Base-by-base conservation (phyloP, 2,888 invertebrate genomes). In the Tenthredo notha region DNA sequence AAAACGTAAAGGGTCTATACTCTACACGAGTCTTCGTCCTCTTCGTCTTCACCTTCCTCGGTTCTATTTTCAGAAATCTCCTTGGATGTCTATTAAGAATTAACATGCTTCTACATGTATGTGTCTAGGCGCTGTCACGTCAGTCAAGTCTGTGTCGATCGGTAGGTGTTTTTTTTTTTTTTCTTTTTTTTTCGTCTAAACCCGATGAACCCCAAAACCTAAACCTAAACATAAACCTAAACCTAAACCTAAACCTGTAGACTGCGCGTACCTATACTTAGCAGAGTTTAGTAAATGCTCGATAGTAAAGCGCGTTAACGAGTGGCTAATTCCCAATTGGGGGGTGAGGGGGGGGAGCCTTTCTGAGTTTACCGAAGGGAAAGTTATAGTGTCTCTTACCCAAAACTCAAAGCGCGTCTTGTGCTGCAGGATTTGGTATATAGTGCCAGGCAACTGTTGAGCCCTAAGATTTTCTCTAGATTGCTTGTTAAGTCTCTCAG, bases 241-340 rank as follows among this genome's bases (percentile, higher is more conserved):
- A 61, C 25, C 25, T 61, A 12, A 61, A 61, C 61, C 25, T 61
- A 61, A 61, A 61, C 61, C 61, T 61, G 15, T 33, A 12, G 67
- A 25, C 18, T 33, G 67, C 15, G 61, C 15, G 61, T 83, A 58
- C 54, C 77, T 77, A 77, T 77, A 77, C 77, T 77, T 77, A 77
- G 77, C 77, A 90, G 90, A 87, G 85, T 85, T 50, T 82, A 74
- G 82, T 84, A 78, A 85, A 86, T 43, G 70, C 54, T 54, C 75
- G 87, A 18, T 88, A 77, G 77, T 50, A 89, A 91, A 91, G 88
- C 90, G 90, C 88, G 89, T 92, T 92, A 91, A 92, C 90, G 90
- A 90, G 90, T 89, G 90, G 91, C 92, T 92, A 91, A 92, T 92
- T 91, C 90, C 90, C 89, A 88, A 89, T 88, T 88, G 88, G 88